Evolutionary conservation across 2,888 invertebrate species (phyloP), one percentile per base, ranked within the genome.

Genomic region (Bruchidius siliquastri): DNA sequence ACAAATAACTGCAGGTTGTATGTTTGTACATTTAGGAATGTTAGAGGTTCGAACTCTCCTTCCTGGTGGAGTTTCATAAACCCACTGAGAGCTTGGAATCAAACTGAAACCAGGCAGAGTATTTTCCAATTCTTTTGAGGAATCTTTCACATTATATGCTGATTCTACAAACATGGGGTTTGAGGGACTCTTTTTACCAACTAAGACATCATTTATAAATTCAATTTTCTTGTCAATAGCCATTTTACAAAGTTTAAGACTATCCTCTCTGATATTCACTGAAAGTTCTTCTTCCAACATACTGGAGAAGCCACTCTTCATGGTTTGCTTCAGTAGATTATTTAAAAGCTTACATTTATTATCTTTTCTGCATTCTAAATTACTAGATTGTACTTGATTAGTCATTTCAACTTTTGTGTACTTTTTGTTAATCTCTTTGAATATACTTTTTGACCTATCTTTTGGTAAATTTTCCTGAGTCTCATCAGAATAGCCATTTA

Each of bases 41-140:
- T 72, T 71, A 18, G 79, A 76, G 6, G 73, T 20, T 0, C 66
- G 68, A 20, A 80, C 74, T 73, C 72, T 78, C 74, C 79, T 79
- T 71, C 74, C 76, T 4, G 77, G 76, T 0, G 81, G 81, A 2
- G 81, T 81, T n/a, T 74, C 67, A 72, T 76, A 81, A 1, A 79
- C 74, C 81, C 81, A 81, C 20, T 77, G 74, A n/a, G 75, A 74
- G 20, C 72, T 70, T 0, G 79, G 75, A 70, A 78, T 49, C 20
- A 75, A 74, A 30, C 75, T 71, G 1, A 70, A 32, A 30, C 73
- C 73, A 49, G 49, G 49, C 49, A 49, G 49, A 49, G 18, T 8
- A 21, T 68, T 20, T 68, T 68, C 68, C 10, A 68, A 21, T n/a
- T 68, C 22, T 10, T 68, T 22, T 21, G 21, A 10, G 18, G 68